Evolutionary conservation across 2,797 vertebrate species (phyloP).

Genomic region (Megalops cyprinoides): DNA sequence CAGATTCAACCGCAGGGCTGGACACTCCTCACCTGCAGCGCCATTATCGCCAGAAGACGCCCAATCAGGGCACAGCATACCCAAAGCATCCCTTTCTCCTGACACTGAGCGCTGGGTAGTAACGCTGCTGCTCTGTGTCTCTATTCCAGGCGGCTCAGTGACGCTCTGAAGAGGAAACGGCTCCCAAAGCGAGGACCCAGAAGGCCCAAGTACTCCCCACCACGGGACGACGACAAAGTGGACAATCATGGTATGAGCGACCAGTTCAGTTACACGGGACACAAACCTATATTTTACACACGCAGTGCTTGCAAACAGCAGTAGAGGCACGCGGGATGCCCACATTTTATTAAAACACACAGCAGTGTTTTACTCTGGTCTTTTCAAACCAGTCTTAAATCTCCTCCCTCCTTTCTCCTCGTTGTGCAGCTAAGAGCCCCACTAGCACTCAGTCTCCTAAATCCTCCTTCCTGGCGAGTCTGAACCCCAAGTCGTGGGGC

Average conservation of each 20-base stretch:
- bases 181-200: conserved; percentile 95
- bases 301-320: too few relatives aligned
- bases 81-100: background rate
- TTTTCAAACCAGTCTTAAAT: background rate
- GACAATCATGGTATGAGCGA: conserved; percentile 94
- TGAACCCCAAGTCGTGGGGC: conserved; percentile 98
- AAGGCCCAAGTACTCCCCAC: conserved; percentile 97
- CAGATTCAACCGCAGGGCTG: background rate
- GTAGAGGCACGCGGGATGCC: too few relatives aligned
- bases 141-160: conserved; percentile 88
- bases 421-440: conserved; percentile 89
- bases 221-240: conserved; percentile 98
- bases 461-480: conserved; percentile 97
- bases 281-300: background rate
- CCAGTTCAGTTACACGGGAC: background rate
- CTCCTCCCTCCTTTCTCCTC: conserved; percentile 20
- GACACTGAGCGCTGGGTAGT: background rate
- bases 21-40: background rate
- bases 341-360: background rate
- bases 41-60: background rate
- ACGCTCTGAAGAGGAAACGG: conserved; percentile 96
- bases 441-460: conserved; percentile 98
- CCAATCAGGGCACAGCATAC: background rate
- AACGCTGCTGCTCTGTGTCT: background rate
- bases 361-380: background rate